Evolutionary conservation across 2,888 invertebrate species (phyloP).

Genomic region (Mechanitis mazaeus): DNA sequence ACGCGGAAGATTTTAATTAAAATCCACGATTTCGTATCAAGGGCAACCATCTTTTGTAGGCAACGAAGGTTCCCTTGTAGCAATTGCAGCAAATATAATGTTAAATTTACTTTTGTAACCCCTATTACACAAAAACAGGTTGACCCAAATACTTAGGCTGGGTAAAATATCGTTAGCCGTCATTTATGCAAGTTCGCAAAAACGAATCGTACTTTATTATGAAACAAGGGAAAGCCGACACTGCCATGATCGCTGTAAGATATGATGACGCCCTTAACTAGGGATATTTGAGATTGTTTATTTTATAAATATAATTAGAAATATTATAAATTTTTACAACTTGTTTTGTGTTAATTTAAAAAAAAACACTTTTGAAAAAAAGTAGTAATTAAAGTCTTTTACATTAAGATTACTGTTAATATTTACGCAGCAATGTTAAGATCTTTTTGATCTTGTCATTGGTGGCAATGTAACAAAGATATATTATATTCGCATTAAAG

Average conservation of each 20-base stretch:
- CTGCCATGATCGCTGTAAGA: conserved; percentile 51
- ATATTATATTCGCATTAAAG: no score
- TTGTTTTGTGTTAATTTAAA: conserved; percentile 6
- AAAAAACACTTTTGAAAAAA: no score
- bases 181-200: conserved; percentile 73
- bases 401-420: no score
- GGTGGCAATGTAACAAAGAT: no score
- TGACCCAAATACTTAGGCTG: conserved; percentile 71
- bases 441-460: no score
- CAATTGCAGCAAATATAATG: conserved; percentile 69
- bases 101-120: conserved; percentile 72
- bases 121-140: conserved; percentile 73
- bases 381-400: no score
- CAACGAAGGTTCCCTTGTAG: conserved; percentile 60
- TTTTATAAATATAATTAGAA: conserved; percentile 53
- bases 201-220: conserved; percentile 61
- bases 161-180: conserved; percentile 69
- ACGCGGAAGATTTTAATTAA: conserved; percentile 73
- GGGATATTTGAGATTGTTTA: conserved; percentile 54
- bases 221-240: conserved; percentile 51
- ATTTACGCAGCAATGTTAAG: no score
- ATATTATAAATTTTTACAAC: conserved; percentile 19
- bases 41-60: conserved; percentile 63
- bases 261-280: conserved; percentile 56
- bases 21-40: conserved; percentile 64